Base-by-base conservation (phyloP, 2,113 vertebrate species). In the Zosterops japonicus region DNA sequence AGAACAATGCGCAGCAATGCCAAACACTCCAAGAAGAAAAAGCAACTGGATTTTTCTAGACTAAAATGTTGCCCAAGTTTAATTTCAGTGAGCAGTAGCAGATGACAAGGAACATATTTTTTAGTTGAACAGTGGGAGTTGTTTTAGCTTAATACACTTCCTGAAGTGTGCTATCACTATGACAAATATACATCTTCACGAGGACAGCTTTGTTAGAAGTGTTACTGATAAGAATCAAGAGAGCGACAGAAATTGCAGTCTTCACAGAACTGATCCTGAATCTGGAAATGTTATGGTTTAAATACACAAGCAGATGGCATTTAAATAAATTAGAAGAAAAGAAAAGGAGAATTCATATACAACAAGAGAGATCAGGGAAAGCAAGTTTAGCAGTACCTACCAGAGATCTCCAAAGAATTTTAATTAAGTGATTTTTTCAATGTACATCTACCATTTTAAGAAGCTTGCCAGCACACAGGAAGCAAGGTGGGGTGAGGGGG, bases 101-200 rank as follows among this genome's bases (percentile, higher is more conserved):
- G 41, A 80, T 89, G 95, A 96, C 93, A 95, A 83, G 83, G 31
- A 95, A 89, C 94, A 92, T 92, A 96, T 93, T 95, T 96, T 59
- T 88, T 21, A 90, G 59, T 8, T 81, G 88, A 94, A 93, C 83
- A 82, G 94, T 81, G 69, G 86, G 93, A 95, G 90, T 71, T 96
- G 71, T 44, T 92, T 95, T 77, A 92, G 72, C 57, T 95, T 86
- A 90, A 84, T 94, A 56, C 55, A 46, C 83, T 92, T 92, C 83
- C 85, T 63, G 64, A 96, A 96, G 92, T 64, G 71, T 90, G 79
- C 80, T 96, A 89, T 89, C 92, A 39, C 92, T 71, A 41, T 94
- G 90, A 97, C 64, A 95, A 94, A 94, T 80, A 93, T 55, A 57
- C 85, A 93, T 65, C 87, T 96, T 95, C 90, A 65, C 1, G 1